Conservation (phyloP, 2,113 vertebrate genomes). For the Saguinus imperator region DNA sequence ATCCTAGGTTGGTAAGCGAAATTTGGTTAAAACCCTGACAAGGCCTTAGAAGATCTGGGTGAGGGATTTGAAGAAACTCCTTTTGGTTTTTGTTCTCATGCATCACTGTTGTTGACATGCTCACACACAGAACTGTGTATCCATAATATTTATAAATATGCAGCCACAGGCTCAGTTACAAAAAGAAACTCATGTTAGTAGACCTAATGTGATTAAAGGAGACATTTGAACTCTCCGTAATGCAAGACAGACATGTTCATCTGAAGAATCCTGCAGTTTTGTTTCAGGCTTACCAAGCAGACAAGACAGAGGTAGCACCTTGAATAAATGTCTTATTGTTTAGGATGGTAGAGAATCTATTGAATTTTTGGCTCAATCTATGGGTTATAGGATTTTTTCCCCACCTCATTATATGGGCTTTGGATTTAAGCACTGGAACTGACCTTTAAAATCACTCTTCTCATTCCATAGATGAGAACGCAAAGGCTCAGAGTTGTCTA, state of each 20-base stretch:
- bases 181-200: conserved; percentile 44
- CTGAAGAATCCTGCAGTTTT: conserved; percentile 76
- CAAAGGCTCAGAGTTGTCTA: background rate
- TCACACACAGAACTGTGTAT: conserved; percentile 46
- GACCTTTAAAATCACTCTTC: background rate
- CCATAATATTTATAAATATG: conserved; percentile 66
- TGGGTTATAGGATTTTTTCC: background rate
- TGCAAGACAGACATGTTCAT: conserved; percentile 41
- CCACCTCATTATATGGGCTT: background rate
- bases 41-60: background rate
- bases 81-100: conserved; percentile 8
- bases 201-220: conserved; percentile 64
- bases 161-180: conserved; percentile 14
- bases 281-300: conserved; percentile 64
- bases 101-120: background rate
- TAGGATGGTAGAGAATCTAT: conserved; percentile 68
- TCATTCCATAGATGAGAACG: background rate
- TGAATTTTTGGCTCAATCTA: conserved; percentile 60
- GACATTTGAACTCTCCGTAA: conserved; percentile 56
- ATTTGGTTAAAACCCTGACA: conserved; percentile 67
- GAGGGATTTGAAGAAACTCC: background rate
- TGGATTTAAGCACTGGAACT: conserved; percentile 4
- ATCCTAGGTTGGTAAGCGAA: conserved; percentile 41
- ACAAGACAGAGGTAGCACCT: conserved; percentile 61
- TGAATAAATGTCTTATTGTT: conserved; percentile 70